A percentile compares a stretch with the other conserved stretches of the same genome.
These are phyloP conservation scores for Micropoecilia bifurca DNA, from an alignment of 2,797 vertebrate species.

Conservation along the genomic window DNA sequence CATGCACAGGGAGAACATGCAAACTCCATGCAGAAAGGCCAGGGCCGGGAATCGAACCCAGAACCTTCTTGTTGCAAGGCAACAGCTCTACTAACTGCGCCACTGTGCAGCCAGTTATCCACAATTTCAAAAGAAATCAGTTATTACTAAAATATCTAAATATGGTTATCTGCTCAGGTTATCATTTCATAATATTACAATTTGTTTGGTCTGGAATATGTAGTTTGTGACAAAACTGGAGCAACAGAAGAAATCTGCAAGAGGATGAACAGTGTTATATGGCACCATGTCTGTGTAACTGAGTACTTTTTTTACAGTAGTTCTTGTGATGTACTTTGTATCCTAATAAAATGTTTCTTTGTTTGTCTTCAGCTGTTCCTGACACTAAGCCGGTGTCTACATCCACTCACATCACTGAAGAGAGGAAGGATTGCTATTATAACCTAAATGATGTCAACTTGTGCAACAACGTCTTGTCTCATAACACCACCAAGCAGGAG, in stretches of 20 bases:
- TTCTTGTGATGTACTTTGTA: slow-evolving; percentile 4
- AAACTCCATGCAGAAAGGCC: no score
- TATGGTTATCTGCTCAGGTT: neutral
- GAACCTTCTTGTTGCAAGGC: no score
- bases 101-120: no score
- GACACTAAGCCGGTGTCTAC: neutral
- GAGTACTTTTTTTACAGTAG: slow-evolving; percentile 2
- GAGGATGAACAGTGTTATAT: neutral
- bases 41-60: no score
- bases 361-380: slow-evolving; percentile 19
- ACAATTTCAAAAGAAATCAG: neutral
- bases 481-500: slow-evolving; percentile 81
- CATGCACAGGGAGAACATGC: no score
- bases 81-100: no score
- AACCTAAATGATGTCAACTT: slow-evolving; percentile 79
- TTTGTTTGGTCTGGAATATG: neutral
- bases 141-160: neutral
- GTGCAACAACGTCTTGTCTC: slow-evolving; percentile 82
- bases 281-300: neutral
- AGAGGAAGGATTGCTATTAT: slow-evolving; percentile 83
- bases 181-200: neutral
- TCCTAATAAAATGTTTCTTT: slow-evolving; percentile 19
- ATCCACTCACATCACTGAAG: slow-evolving; percentile 17
- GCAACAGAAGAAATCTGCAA: neutral
- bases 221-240: neutral